Conservation (phyloP, 2,888 invertebrate species). For the Aromia moschata region DNA sequence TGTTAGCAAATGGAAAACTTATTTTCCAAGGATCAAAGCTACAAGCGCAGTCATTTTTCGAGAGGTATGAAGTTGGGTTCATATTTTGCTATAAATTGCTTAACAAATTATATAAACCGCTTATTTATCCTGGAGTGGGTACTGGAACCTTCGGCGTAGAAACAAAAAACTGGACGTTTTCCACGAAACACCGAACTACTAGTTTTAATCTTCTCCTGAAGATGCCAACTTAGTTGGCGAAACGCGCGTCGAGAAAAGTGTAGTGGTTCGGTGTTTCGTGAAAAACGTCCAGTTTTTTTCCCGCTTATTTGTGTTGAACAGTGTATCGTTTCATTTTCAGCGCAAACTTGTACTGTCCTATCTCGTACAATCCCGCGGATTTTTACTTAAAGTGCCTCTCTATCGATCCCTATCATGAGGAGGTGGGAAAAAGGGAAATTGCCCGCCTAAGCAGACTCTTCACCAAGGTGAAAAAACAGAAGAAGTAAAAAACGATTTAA, state of each 20-base stretch:
- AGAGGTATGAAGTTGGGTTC: constrained; percentile 38
- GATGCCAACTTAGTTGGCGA: no score
- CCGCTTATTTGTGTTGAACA: no score
- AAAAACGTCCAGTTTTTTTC: no score
- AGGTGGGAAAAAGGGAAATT: constrained; percentile 9
- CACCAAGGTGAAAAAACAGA: no score
- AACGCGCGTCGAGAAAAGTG: no score
- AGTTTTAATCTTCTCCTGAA: no score
- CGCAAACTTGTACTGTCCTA: constrained; percentile 73
- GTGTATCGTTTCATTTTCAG: constrained; percentile 37
- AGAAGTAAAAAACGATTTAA: background rate
- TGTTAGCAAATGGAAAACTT: constrained; percentile 80
- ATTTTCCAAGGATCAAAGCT: constrained; percentile 82
- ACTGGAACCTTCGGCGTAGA: no score
- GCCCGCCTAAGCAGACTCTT: constrained; percentile 2
- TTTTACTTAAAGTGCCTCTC: constrained; percentile 77
- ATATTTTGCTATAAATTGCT: constrained; percentile 14
- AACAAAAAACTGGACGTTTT: no score
- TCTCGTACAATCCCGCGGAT: constrained; percentile 86
- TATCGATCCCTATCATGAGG: constrained; percentile 61
- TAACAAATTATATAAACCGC: no score
- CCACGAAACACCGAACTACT: no score
- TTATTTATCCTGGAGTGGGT: no score
- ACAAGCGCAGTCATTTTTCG: constrained; percentile 67
- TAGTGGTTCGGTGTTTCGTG: no score